These are phyloP conservation scores for Elysia chlorotica DNA, from an alignment of 1,140 invertebrate species.

Conservation along the genomic window DNA sequence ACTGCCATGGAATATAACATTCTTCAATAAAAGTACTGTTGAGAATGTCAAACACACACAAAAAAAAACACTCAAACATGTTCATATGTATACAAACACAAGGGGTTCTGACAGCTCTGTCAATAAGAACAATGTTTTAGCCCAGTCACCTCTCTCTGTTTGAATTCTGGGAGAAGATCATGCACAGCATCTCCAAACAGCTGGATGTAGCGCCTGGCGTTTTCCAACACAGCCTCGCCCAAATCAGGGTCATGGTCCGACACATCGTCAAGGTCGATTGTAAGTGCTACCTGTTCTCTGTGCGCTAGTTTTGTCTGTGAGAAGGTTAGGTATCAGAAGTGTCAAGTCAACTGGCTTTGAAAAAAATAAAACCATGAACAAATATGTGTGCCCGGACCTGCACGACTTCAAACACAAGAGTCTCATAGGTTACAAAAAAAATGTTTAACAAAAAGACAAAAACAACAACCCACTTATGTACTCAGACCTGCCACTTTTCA, in stretches of 20 bases:
- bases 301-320: slow-evolving; percentile 77
- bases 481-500: too few species aligned
- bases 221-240: slow-evolving; percentile 77
- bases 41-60: too few species aligned
- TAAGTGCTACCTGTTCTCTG: slow-evolving; percentile 83
- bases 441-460: neutral
- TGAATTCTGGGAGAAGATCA: slow-evolving; percentile 87
- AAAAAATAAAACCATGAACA: neutral
- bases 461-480: neutral
- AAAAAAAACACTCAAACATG: too few species aligned
- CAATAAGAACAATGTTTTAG: too few species aligned
- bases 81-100: too few species aligned
- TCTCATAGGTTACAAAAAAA: too few species aligned
- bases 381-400: neutral
- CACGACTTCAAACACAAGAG: neutral
- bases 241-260: slow-evolving; percentile 82
- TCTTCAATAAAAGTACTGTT: too few species aligned
- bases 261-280: slow-evolving; percentile 90
- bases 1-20: too few species aligned
- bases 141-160: slow-evolving; percentile 79
- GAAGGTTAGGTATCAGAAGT: neutral
- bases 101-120: too few species aligned
- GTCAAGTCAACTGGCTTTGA: neutral
- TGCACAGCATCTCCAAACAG: slow-evolving; percentile 85
- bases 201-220: slow-evolving; percentile 82